These are phyloP conservation scores for Leucoraja ocellata DNA, from an alignment of 2,797 vertebrate genomes.

Conservation along the genomic window DNA sequence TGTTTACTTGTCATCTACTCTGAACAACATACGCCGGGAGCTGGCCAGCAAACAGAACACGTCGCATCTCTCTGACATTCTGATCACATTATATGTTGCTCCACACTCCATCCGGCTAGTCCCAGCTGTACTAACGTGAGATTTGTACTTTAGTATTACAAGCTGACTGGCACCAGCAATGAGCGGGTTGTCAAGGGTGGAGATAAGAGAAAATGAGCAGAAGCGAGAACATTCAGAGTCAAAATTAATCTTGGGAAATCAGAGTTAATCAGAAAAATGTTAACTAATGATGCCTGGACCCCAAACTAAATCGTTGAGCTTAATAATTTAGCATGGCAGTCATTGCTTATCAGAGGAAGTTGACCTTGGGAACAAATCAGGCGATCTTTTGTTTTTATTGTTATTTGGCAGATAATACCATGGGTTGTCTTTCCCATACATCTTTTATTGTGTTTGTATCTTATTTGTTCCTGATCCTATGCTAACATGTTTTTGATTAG, in stretches of 20 bases:
- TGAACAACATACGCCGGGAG: background rate
- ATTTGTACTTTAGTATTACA: slow-evolving; percentile 7
- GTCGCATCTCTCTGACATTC: slow-evolving; percentile 12
- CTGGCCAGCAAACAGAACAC: slow-evolving; percentile 11
- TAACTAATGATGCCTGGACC: background rate
- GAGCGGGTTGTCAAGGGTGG: slow-evolving; percentile 31
- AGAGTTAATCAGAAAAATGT: background rate
- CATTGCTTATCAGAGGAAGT: slow-evolving; percentile 10
- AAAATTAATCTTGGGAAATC: slow-evolving; percentile 27
- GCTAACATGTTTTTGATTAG: background rate
- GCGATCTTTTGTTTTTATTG: background rate
- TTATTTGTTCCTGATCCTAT: background rate
- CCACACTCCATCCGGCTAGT: background rate
- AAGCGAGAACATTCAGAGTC: no score
- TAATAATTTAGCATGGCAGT: background rate
- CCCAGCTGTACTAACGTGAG: slow-evolving; percentile 14
- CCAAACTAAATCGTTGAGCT: background rate
- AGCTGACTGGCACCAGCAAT: background rate
- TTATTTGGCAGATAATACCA: background rate
- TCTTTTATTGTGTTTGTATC: background rate
- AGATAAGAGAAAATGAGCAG: background rate
- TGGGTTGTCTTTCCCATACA: background rate
- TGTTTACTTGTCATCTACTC: background rate
- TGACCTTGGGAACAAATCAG: background rate
- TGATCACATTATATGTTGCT: background rate